Evolutionary conservation across 1,140 invertebrate genomes (phyloP), one percentile per base, ranked within the genome.

Genomic region (Cephus cinctus): DNA sequence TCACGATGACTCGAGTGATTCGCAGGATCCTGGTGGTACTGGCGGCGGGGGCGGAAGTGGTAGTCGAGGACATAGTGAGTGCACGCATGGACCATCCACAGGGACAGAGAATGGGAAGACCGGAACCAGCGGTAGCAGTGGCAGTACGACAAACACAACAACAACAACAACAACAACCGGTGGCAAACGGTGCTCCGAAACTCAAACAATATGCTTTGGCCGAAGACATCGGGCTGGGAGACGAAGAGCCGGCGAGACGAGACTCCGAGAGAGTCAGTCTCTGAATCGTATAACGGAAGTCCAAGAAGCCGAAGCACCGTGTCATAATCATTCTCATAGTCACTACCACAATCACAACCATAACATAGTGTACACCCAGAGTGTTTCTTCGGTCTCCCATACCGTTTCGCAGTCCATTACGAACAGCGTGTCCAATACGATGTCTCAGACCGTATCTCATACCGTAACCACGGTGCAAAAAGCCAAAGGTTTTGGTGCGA

Each of bases 211-310:
- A 19, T 50, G 61, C 42, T 71, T 76, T 32, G 75, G 75, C 0
- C 68, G 78, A 5, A 66, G 78, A 36, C 78, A 80, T 64, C 78
- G 82, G 43, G 73, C 78, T 2, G 79, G 80, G 19, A 65, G 82
- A 42, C 77, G 85, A 51, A 73, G 83, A 52, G 73, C 76, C 8
- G 79, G 81, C 1, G 85, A 89, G 59, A 86, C 85, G 2, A 77
- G 87, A 2, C 71, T 90, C 14, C 75, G 88, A 5, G 88, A 90
- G 72, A 89, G 86, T 59, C 88, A 90, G 58, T 90, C 88, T 5
- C 68, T 92, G 16, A 90, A 92, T 66, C 80, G 88, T 19, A 91
- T 92, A 30, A 89, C 88, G 8, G 88, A 90, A 69, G 86, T 87
- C 11, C 85, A 87, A 59, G 86, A 87, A 72, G 78, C 79, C n/a